These are phyloP conservation scores for Melipona bicolor DNA, from an alignment of 2,888 invertebrate species.

Conservation along the genomic window DNA sequence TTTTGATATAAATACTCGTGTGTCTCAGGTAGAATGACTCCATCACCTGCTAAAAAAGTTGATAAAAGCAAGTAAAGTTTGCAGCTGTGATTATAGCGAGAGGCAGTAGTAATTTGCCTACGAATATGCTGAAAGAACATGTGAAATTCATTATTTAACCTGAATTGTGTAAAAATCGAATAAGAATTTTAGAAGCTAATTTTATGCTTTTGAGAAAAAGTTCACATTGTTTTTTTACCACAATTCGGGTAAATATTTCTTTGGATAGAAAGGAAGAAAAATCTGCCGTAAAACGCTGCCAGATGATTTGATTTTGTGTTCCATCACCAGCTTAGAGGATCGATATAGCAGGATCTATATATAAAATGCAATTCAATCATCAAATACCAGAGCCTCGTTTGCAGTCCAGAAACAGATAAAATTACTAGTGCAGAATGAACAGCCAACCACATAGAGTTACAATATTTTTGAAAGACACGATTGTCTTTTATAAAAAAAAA, in stretches of 20 bases:
- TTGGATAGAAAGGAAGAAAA: conserved; percentile 7
- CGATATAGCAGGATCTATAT: conserved; percentile 41
- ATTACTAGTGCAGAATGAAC: background rate
- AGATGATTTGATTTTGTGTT: conserved; percentile 40
- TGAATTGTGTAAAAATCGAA: background rate
- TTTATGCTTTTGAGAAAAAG: background rate
- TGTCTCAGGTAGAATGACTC: conserved; percentile 45
- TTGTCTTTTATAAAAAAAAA: background rate
- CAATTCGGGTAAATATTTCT: conserved; percentile 15
- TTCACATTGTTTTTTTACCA: background rate
- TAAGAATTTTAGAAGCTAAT: background rate
- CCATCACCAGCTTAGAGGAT: conserved; percentile 50
- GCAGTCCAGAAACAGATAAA: background rate
- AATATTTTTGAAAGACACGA: background rate
- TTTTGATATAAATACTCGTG: background rate
- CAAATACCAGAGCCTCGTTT: conserved; percentile 35
- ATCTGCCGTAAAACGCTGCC: conserved; percentile 21
- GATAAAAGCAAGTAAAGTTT: conserved; percentile 59
- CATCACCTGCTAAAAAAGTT: conserved; percentile 73
- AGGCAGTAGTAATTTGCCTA: conserved; percentile 39
- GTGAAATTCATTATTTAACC: conserved; percentile 29
- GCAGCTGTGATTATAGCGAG: conserved; percentile 46
- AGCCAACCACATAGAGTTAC: background rate
- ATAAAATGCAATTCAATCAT: conserved; percentile 30
- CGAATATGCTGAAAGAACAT: conserved; percentile 63